Evolutionary conservation across 2,113 vertebrate species (phyloP), one percentile per base, ranked within the genome.

Genomic region (Neopipo cinnamomea): DNA sequence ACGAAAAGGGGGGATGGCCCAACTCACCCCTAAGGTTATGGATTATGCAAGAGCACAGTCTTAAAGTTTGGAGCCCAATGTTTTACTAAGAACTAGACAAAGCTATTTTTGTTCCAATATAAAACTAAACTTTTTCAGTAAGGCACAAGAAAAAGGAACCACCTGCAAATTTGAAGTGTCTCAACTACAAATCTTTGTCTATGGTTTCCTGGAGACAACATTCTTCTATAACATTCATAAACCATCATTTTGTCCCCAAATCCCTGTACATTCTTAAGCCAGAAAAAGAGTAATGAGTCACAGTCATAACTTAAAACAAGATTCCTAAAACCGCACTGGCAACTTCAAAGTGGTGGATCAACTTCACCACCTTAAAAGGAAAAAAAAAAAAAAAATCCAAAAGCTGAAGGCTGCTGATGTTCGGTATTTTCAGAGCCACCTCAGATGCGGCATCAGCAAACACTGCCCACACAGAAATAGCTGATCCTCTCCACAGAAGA

Each of bases 221-320:
- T 77, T 92, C 46, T 73, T 91, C 80, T 81, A 6, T 84, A 77
- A 77, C 49, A 68, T 49, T 56, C 71, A 47, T 39, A 94, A 95
- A 56, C 46, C 53, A 87, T 76, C 37, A 85, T 39, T 94, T 82
- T 70, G 44, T 46, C 66, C 89, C 62, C 22, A 90, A 63, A 93
- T 68, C 39, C 53, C 77, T 75, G 50, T 59, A 72, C 21, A 37
- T 77, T 91, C 81, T 89, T 85, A 52, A 85, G 16, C 49, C 58
- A 95, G 74, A 75, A 84, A 83, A 71, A 63, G 35, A 88, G 33
- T 70, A 91, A 52, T 79, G 53, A 96, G 78, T 82, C 85, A 92
- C 30, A 85, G 87, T 12, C 4, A 0, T 68, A 91, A 87, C 46
- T 79, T 91, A 70, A 78, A 86, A 75, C 42, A 81, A 85, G 66